Conservation (phyloP, 2,888 invertebrate genomes). For the Pycnomerus fuliginosus region DNA sequence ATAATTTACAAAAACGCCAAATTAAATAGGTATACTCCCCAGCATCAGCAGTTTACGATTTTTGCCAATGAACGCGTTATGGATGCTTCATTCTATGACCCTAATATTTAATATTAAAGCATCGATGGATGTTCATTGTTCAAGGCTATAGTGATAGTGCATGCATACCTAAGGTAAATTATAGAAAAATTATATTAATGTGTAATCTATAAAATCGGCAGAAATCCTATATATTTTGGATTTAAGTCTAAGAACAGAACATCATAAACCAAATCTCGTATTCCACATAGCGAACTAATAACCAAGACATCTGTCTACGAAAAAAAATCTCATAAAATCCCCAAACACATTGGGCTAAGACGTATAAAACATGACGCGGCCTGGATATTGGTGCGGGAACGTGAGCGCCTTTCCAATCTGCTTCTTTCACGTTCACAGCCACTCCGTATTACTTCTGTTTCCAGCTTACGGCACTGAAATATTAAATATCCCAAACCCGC, state of each 20-base stretch:
- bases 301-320: slow-evolving; percentile 45
- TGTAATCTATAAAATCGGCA: too few species aligned
- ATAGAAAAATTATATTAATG: too few species aligned
- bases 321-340: slow-evolving; percentile 49
- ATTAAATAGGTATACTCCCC: too few species aligned
- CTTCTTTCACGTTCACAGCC: slow-evolving; percentile 42
- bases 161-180: too few species aligned
- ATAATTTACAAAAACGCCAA: too few species aligned
- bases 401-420: slow-evolving; percentile 51
- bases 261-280: slow-evolving; percentile 43
- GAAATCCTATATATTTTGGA: too few species aligned
- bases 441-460: slow-evolving; percentile 50
- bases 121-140: too few species aligned
- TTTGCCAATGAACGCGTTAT: too few species aligned
- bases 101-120: too few species aligned
- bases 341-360: slow-evolving; percentile 41
- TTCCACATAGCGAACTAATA: slow-evolving; percentile 47
- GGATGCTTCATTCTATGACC: too few species aligned
- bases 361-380: slow-evolving; percentile 43
- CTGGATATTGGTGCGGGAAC: slow-evolving; percentile 43
- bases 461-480: slow-evolving; percentile 48
- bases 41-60: too few species aligned
- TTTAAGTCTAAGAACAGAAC: slow-evolving; percentile 5
- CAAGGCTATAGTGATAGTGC: too few species aligned
- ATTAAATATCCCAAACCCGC: slow-evolving; percentile 47